A percentile compares a stretch with the other conserved stretches of the same genome.
Evolutionary conservation across 2,113 vertebrate species (phyloP).

Genomic region (Halichoeres trimaculatus): DNA sequence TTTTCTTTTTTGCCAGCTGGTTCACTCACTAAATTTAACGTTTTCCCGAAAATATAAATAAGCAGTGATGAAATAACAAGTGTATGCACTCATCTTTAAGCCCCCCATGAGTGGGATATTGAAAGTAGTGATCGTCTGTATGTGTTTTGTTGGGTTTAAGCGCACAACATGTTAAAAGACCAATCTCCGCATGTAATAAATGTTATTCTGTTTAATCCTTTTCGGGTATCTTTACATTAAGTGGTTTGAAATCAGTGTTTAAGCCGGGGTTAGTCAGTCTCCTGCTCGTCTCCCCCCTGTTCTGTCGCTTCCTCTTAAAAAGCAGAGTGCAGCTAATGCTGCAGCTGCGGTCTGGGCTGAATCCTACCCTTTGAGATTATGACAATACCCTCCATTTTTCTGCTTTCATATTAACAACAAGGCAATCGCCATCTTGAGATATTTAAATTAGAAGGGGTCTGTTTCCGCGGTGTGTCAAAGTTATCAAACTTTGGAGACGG

Average conservation of each 20-base stretch:
- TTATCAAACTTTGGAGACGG: slow-evolving; percentile 50
- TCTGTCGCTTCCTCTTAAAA: slow-evolving; percentile 77
- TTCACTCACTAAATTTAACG: slow-evolving; percentile 11
- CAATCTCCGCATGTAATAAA: too few relatives aligned
- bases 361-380: slow-evolving; percentile 93
- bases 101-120: background rate
- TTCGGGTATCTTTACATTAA: background rate
- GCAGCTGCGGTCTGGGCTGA: slow-evolving; percentile 84
- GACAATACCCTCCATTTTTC: slow-evolving; percentile 94
- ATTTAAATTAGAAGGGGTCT: slow-evolving; percentile 74
- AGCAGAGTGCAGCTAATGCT: slow-evolving; percentile 83
- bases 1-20: slow-evolving; percentile 34
- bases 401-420: slow-evolving; percentile 89
- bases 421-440: slow-evolving; percentile 92
- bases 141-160: too few relatives aligned
- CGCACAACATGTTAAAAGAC: background rate
- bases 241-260: background rate
- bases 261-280: slow-evolving; percentile 17
- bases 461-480: slow-evolving; percentile 37
- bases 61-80: background rate
- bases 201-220: background rate
- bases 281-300: slow-evolving; percentile 51
- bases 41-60: background rate
- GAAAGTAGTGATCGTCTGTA: slow-evolving; percentile 5
- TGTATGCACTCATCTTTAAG: background rate